Evolutionary conservation across 2,797 vertebrate species (phyloP), one percentile per base, ranked within the genome.

Genomic region (Sandelia bainsii): DNA sequence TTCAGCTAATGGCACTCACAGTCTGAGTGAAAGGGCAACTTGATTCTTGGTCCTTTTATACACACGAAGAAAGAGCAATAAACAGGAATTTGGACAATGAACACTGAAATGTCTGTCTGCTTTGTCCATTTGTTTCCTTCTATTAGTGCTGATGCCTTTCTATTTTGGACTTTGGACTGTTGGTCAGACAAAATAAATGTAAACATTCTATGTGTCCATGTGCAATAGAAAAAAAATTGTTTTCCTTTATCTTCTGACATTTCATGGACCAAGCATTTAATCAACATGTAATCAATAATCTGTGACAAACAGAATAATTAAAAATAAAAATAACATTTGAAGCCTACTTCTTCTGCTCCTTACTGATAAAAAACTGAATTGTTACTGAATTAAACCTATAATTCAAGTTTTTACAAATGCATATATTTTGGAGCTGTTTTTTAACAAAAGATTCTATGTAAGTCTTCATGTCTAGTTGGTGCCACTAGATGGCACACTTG

Each of bases 401-500:
- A 45, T 23, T 62, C 20, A 63, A 9, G 10, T 39, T 51, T 70
- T 64, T 45, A 54, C 3, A 39, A 42, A 54, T 17, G 56, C 51
- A 46, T 29, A 23, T 50, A 29, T 6, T 51, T 40, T 63, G 25
- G 3, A 29, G 37, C 32, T 49, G 22, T 59, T 46, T 37, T 19
- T 19, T 25, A n/a, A 27, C 11, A 20, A 17, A 4, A 20, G 8
- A n/a, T 19, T 60, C 68, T 69, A 2, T 34, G 3, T 11, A 51
- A 34, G 17, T 51, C 45, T n/a, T 70, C 44, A 58, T 39, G 72
- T 17, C 60, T 32, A 22, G 54, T 37, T 74, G 6, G 1, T 44
- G 44, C 92, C 94, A 94, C 93, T 91, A 95, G 94, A 93, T 95
- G 94, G 93, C 94, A 93, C 86, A 82, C 86, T 94, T 94, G 93